Evolutionary conservation across 2,888 invertebrate genomes (phyloP), one percentile per base, ranked within the genome.

Genomic region (Exephanes ischioxanthus): DNA sequence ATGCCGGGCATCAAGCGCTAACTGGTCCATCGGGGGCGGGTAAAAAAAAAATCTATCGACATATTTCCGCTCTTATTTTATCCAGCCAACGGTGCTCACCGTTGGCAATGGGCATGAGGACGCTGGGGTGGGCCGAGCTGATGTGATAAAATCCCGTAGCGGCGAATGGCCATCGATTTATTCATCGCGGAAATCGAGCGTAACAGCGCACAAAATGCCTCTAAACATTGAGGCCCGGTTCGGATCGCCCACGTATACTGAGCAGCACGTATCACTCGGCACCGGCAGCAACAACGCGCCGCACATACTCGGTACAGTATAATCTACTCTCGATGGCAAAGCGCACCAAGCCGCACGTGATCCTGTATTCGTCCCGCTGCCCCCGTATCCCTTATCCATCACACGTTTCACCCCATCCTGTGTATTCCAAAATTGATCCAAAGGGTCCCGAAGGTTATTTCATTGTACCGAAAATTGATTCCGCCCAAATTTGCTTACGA

Each of bases 151-250:
- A 83, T 87, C 30, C 67, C 73, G 78, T 80, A 81, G 81, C 87
- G 83, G 78, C 16, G 67, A 83, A 78, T 77, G 68, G 76, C 80
- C 68, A 85, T 91, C 89, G 90, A 91, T 91, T 90, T 91, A 90
- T 90, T 90, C 89, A 87, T 83, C 86, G 87, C 84, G 88, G 88
- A 89, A 91, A 91, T 91, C 89, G 91, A 90, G 91, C 89, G 90
- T 89, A 91, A 90, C 90, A 89, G 89, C 83, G 88, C 89, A 88
- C 89, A 89, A 91, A 91, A 91, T 90, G 88, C 89, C 88, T 86
- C 89, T 89, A 91, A 91, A 91, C 90, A 89, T 91, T 87, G 85
- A 78, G 77, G 83, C 80, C 86, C 80, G 75, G 68, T 72, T 41
- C 81, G 55, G 75, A 78, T 82, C 67, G 76, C 68, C 63, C 71